A percentile compares a stretch with the other conserved stretches of the same genome.
These are phyloP conservation scores for Rhadinocentrus ornatus DNA, from an alignment of 2,797 vertebrate species.

Conservation along the genomic window DNA sequence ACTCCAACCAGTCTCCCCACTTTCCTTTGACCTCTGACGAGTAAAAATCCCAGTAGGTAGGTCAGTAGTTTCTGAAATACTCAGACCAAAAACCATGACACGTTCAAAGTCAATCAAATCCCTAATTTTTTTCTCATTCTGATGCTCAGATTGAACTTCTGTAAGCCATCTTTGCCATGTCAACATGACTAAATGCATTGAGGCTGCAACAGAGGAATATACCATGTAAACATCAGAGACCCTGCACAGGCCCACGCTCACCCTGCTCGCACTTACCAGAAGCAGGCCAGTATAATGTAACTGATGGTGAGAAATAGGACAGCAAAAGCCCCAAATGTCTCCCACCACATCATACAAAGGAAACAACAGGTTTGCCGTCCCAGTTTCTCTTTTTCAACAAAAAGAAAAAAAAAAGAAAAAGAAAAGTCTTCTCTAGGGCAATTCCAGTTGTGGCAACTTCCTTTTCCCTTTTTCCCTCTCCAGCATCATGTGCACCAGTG, in stretches of 20 bases:
- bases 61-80: too few relatives aligned
- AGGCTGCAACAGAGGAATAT: constrained; percentile 16
- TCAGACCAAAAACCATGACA: too few relatives aligned
- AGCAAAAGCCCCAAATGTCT: constrained; percentile 57
- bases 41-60: too few relatives aligned
- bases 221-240: constrained; percentile 43
- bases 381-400: constrained; percentile 62
- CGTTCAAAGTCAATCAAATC: too few relatives aligned
- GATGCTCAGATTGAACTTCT: too few relatives aligned
- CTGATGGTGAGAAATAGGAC: constrained; percentile 73
- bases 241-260: constrained; percentile 14
- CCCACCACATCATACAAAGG: constrained; percentile 49
- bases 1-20: too few relatives aligned
- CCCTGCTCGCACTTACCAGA: constrained; percentile 52
- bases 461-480: constrained; percentile 45
- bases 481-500: constrained; percentile 40
- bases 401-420: constrained; percentile 15
- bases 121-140: too few relatives aligned
- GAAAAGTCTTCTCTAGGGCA: constrained; percentile 55
- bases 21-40: too few relatives aligned
- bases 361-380: constrained; percentile 73
- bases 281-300: constrained; percentile 60
- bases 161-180: too few relatives aligned
- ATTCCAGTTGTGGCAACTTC: constrained; percentile 57
- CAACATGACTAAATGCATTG: background rate